These are phyloP conservation scores for Neoarius graeffei DNA, from an alignment of 2,113 vertebrate species.

Conservation along the genomic window DNA sequence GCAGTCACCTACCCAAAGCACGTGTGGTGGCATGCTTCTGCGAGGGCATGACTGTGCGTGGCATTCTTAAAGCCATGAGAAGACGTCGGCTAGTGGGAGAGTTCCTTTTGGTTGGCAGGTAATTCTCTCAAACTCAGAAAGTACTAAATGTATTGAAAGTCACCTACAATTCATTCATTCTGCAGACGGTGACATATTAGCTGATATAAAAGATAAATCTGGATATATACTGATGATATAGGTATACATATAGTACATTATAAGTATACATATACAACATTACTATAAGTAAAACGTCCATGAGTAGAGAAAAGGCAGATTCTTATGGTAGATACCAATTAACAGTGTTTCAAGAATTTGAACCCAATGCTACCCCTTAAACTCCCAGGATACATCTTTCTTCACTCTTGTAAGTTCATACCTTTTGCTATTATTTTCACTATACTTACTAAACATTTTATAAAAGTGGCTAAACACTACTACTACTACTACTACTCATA, in stretches of 20 bases:
- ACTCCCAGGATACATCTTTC: neutral
- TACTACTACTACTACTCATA: neutral
- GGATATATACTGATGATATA: neutral
- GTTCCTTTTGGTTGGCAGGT: conserved; percentile 95
- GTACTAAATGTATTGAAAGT: neutral
- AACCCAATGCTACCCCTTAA: conserved; percentile 43
- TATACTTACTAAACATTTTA: neutral
- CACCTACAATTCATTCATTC: neutral
- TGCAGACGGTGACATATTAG: neutral
- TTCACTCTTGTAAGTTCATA: neutral
- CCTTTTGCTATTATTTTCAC: neutral
- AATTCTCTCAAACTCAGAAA: conserved; percentile 59
- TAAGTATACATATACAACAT: neutral
- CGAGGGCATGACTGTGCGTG: conserved; percentile 96
- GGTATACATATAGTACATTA: neutral
- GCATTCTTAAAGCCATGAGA: conserved; percentile 95
- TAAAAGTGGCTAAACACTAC: neutral
- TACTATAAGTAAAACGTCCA: too few species aligned
- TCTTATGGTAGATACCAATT: conserved; percentile 1
- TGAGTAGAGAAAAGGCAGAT: conserved; percentile 7
- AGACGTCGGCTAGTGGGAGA: conserved; percentile 87
- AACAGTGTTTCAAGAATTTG: conserved; percentile 41
- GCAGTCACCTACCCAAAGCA: conserved; percentile 91
- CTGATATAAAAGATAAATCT: neutral
- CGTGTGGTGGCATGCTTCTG: conserved; percentile 97